Evolutionary conservation across 2,888 invertebrate species (phyloP), one percentile per base, ranked within the genome.

Genomic region (Agriopis marginaria): DNA sequence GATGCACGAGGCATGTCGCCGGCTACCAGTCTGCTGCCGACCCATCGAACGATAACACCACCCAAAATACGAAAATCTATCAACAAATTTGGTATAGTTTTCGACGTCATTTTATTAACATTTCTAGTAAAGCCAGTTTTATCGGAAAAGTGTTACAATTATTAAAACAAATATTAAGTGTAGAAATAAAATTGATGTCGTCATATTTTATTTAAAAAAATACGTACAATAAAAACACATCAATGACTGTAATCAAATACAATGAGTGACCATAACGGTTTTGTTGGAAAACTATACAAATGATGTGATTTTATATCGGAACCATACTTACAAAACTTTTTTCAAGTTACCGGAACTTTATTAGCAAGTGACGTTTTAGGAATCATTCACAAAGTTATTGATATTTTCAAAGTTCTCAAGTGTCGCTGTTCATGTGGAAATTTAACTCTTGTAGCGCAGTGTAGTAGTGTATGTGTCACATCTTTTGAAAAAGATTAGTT

Each of bases 1-100:
- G 64, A 58, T 56, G 68, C 73, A 70, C 68, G 39, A 61, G 56
- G 44, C 70, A 71, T 68, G 64, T 73, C 73, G 70, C 66, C 62
- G 66, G 54, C 62, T 60, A 45, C 67, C 65, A 71, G 68, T 62
- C 47, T 49, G 53, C 51, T 42, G 49, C 40, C 47, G 63, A 49
- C 51, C 65, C 59, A 59, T 70, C 50, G 51, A 55, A 64, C 51
- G 49, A 49, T 62, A 64, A 17, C 32, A 56, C 55, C 53, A 53
- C 44, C 45, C 50, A 62, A 60, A 47, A 40, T 66, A 49, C 39
- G 40, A 10, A 60, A 68, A 65, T n/a, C 11, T 40, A 55, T 2
- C 2, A 55, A 40, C 42, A 42, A 42, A 55, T n/a, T n/a, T n/a
- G n/a, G n/a, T n/a, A n/a, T 1, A 54, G 8, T 53, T 42, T 10